Evolutionary conservation across 1,140 invertebrate species (phyloP).

Genomic region (Ceratoteleas bidentatus): DNA sequence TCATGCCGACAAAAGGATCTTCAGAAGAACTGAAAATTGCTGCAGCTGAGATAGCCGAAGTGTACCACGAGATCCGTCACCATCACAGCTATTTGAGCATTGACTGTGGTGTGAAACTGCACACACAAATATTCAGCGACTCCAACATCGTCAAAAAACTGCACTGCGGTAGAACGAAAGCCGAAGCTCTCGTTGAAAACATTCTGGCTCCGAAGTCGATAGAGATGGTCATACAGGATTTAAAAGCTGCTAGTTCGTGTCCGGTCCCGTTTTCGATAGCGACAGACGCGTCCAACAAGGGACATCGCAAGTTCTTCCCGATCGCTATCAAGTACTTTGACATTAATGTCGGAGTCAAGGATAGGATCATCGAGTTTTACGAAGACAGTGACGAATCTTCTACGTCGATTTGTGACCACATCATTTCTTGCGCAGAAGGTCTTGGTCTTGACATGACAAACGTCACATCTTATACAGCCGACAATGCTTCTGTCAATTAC

Average conservation of each 20-base stretch:
- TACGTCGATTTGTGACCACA: slow-evolving; percentile 22
- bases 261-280: slow-evolving; percentile 8
- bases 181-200: slow-evolving; percentile 18
- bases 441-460: slow-evolving; percentile 22
- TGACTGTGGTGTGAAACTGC: slow-evolving; percentile 15
- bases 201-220: slow-evolving; percentile 25
- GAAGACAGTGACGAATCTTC: slow-evolving; percentile 42
- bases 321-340: slow-evolving; percentile 42
- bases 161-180: slow-evolving; percentile 23
- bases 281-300: slow-evolving; percentile 38
- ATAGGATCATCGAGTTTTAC: slow-evolving; percentile 54
- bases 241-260: not conserved
- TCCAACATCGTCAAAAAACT: slow-evolving; percentile 26
- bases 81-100: slow-evolving; percentile 34
- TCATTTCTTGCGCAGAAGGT: slow-evolving; percentile 11
- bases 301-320: slow-evolving; percentile 35
- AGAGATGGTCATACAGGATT: slow-evolving; percentile 2
- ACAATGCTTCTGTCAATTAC: slow-evolving; percentile 54
- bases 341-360: slow-evolving; percentile 69
- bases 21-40: slow-evolving; percentile 21
- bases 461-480: slow-evolving; percentile 41
- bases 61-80: slow-evolving; percentile 34
- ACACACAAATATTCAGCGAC: slow-evolving; percentile 4
- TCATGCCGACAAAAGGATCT: slow-evolving; percentile 2
- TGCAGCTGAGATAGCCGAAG: slow-evolving; percentile 10